Evolutionary conservation across 2,888 invertebrate species (phyloP).

Genomic region (Spodoptera littoralis): DNA sequence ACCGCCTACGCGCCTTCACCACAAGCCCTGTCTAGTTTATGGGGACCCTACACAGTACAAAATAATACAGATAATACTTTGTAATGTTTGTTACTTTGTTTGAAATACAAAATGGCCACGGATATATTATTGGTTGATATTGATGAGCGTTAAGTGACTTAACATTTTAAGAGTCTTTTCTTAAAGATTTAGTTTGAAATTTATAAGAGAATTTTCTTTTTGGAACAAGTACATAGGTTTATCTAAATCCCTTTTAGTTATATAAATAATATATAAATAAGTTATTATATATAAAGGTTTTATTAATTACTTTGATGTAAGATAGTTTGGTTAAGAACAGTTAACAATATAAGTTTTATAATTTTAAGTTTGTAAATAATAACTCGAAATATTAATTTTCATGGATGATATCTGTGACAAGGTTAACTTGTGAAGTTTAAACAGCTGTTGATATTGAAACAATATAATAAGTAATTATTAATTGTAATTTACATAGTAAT

Average conservation of each 20-base stretch:
- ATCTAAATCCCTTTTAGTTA: too few species aligned
- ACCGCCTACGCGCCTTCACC: constrained; percentile 81
- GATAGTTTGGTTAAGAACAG: background rate
- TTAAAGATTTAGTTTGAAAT: too few species aligned
- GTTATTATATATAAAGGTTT: too few species aligned
- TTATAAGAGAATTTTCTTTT: too few species aligned
- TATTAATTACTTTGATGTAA: too few species aligned
- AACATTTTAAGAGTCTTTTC: too few species aligned
- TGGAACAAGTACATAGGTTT: too few species aligned
- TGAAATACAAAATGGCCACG: constrained; percentile 23
- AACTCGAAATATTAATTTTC: constrained; percentile 19
- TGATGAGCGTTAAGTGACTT: background rate
- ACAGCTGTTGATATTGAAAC: constrained; percentile 33
- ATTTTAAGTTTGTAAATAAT: background rate
- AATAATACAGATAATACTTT: constrained; percentile 62
- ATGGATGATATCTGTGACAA: constrained; percentile 60
- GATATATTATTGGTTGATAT: constrained; percentile 2
- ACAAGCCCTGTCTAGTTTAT: constrained; percentile 78
- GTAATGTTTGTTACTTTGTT: constrained; percentile 30
- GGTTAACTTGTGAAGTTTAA: constrained; percentile 52
- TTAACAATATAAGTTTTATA: background rate
- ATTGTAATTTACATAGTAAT: constrained; percentile 7
- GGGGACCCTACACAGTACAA: constrained; percentile 73
- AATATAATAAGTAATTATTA: constrained; percentile 13
- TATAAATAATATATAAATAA: too few species aligned